Base-by-base conservation (phyloP, 2,888 invertebrate genomes). In the Clusia tigrina region DNA sequence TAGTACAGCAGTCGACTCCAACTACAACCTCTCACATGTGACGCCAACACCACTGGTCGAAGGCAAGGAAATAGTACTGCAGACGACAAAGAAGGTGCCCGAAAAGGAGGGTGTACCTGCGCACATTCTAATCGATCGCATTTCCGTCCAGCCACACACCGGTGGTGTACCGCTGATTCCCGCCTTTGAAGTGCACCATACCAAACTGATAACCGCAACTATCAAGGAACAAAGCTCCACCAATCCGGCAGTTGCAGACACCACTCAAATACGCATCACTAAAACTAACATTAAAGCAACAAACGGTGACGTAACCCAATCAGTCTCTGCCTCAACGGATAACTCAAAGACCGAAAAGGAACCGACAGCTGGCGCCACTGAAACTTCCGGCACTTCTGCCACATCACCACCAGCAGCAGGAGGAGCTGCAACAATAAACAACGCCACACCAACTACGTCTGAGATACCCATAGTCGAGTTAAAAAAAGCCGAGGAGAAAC, bases 41-140 rank as follows among this genome's bases (percentile, higher is more conserved):
- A 2, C 10, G 2, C n/a, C 54, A 2, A 3, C 54, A 54, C 55
- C 63, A 9, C 15, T 59, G 20, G 51, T 48, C 2, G n/a, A 20
- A 20, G 23, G 2, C 6, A 6, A 17, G 18, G 69, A 69, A 24
- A 67, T 77, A 20, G 63, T 80, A 9, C 32, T 76, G 32, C 75
- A 78, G 65, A 76, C 78, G 5, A 78, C 77, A 5, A 76, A 76
- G 60, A 80, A 74, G 52, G 68, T 76, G 48, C 71, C 76, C 1
- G 24, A 32, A 53, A 70, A 38, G 17, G 67, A 62, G 58, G 67
- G 71, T 2, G 64, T 60, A 1, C 77, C 81, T 2, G 74, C 78
- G 0, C 81, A 81, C 58, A 69, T 81, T 26, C 70, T 80, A 38
- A 79, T 83, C 55, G 81, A 81, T 71, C 81, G 71, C 26, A 77